Percentiles rank a stretch among this genome's conserved stretches.
Evolutionary conservation across 2,888 invertebrate genomes (phyloP).

Genomic region (Pristionchus entomophagus): DNA sequence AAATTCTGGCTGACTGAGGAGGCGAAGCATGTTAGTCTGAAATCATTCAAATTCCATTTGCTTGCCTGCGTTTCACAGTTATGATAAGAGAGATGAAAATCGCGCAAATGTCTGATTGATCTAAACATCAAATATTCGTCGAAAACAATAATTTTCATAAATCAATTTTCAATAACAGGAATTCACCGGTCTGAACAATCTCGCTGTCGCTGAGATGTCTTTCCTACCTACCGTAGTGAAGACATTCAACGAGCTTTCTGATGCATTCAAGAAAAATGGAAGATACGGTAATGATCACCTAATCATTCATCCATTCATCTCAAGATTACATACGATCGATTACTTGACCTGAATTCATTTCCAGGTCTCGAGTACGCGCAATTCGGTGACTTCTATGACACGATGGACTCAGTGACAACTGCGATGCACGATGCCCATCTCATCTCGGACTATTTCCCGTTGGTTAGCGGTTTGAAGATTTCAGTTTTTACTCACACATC

Average conservation of each 20-base stretch:
- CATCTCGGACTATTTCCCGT: conserved; percentile 61
- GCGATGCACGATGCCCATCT: conserved; percentile 63
- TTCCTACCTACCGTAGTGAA: conserved; percentile 44
- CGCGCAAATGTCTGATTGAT: not conserved
- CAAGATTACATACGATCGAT: too few species aligned
- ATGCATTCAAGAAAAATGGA: conserved; percentile 46
- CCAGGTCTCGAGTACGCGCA: conserved; percentile 60
- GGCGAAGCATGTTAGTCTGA: conserved; percentile 13
- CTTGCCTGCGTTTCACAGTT: not conserved
- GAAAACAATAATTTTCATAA: not conserved
- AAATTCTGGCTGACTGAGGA: conserved; percentile 55
- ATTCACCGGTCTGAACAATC: conserved; percentile 45
- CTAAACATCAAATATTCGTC: too few species aligned
- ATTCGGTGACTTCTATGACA: conserved; percentile 59
- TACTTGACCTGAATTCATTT: not conserved
- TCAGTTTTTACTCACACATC: too few species aligned
- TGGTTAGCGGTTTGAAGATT: conserved; percentile 38
- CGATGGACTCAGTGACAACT: conserved; percentile 58
- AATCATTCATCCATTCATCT: not conserved
- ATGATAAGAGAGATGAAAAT: not conserved
- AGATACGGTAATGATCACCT: not conserved
- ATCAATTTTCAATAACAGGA: not conserved
- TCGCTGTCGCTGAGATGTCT: conserved; percentile 33
- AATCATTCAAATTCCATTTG: too few species aligned
- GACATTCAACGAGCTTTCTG: conserved; percentile 40